phyloP scores from a whole-genome alignment of 2,888 invertebrate species.

The Bugulina stolonifera region DNA sequence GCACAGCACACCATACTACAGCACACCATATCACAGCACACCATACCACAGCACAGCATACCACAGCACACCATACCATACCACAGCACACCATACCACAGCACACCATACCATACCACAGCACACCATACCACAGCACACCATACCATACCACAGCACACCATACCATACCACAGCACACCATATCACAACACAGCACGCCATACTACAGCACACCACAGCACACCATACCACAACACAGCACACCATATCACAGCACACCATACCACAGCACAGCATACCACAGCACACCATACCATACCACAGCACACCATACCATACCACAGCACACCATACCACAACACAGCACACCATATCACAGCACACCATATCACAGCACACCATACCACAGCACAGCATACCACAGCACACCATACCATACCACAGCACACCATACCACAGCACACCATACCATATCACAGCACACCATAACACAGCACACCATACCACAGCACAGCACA shows the following conservation, averaged over 20 bases:
- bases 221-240: background rate
- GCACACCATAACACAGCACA: too few species aligned
- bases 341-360: background rate
- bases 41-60: background rate
- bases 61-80: background rate
- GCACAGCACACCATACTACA: background rate
- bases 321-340: background rate
- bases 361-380: background rate
- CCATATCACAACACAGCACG: background rate
- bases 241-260: background rate
- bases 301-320: background rate
- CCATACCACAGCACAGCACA: background rate
- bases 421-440: slow-evolving; percentile 1
- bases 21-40: background rate
- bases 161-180: background rate
- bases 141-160: background rate
- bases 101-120: background rate
- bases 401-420: background rate
- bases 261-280: background rate
- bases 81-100: background rate
- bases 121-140: background rate
- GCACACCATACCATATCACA: background rate
- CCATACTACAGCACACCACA: background rate
- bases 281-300: background rate
- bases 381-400: background rate